Percentiles rank a stretch among this genome's conserved stretches.
Evolutionary conservation across 1,140 invertebrate species (phyloP).

Genomic region (Leptopilina boulardi): DNA sequence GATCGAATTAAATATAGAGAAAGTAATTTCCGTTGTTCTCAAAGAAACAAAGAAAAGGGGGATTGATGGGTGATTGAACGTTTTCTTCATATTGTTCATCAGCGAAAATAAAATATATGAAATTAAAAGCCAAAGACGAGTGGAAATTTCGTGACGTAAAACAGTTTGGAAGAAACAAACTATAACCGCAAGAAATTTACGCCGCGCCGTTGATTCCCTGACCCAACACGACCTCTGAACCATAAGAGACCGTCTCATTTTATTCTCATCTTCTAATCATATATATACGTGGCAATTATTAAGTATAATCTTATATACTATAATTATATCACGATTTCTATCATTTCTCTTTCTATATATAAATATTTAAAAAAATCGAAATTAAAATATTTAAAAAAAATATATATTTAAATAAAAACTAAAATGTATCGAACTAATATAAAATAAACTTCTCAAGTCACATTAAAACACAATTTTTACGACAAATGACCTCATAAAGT

Average conservation of each 20-base stretch:
- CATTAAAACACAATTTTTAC: not conserved
- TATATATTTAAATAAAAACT: not conserved
- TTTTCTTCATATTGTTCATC: conserved; percentile 26
- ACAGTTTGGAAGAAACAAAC: conserved; percentile 52
- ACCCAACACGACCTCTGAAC: conserved; percentile 67
- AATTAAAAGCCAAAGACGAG: conserved; percentile 56
- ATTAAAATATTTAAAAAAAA: not conserved
- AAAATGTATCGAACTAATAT: no score
- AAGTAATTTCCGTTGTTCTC: not conserved
- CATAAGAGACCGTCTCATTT: conserved; percentile 44
- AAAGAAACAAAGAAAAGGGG: conserved; percentile 14
- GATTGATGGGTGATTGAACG: conserved; percentile 37
- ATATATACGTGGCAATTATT: conserved; percentile 4
- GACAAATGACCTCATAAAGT: not conserved
- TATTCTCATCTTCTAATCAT: conserved; percentile 48
- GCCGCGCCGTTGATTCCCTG: conserved; percentile 51
- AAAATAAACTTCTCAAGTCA: no score
- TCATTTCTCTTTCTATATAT: not conserved
- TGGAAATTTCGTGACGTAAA: conserved; percentile 69
- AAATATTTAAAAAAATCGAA: no score
- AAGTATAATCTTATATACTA: not conserved
- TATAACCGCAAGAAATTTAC: conserved; percentile 39
- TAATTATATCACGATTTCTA: conserved; percentile 31
- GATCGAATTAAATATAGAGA: no score
- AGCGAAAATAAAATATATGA: conserved; percentile 59